Evolutionary conservation across 2,888 invertebrate genomes (phyloP).

Genomic region (Antheraea yamamai): DNA sequence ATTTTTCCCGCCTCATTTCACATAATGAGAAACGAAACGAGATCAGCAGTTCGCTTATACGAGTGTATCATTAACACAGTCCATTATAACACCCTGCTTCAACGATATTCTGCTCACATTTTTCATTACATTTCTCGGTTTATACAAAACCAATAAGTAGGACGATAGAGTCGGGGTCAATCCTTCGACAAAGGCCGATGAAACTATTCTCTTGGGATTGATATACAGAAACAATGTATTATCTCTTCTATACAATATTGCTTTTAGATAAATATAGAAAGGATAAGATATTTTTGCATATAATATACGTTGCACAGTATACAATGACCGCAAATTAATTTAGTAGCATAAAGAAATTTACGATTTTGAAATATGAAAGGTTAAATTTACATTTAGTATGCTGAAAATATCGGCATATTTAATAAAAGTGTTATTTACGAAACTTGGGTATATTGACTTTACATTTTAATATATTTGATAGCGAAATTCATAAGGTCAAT

Average conservation of each 20-base stretch:
- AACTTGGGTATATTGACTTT: too few species aligned
- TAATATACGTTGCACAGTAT: neutral
- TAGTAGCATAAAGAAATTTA: too few species aligned
- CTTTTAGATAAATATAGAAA: neutral
- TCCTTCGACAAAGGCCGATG: conserved; percentile 44
- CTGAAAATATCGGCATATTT: too few species aligned
- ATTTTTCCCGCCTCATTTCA: neutral
- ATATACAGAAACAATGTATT: conserved; percentile 50
- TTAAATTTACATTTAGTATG: too few species aligned
- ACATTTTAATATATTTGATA: too few species aligned
- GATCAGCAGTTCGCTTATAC: neutral
- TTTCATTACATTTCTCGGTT: conserved; percentile 52
- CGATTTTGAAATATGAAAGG: too few species aligned
- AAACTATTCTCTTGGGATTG: conserved; percentile 47
- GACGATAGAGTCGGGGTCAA: conserved; percentile 57
- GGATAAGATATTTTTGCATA: neutral
- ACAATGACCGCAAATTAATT: neutral
- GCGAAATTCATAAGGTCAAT: too few species aligned
- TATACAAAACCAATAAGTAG: conserved; percentile 56
- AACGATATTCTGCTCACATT: conserved; percentile 32
- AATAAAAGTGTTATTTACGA: too few species aligned
- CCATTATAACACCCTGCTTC: conserved; percentile 14
- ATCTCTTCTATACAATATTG: conserved; percentile 23
- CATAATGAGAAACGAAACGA: conserved; percentile 1
- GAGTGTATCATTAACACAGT: neutral